Conservation (phyloP, 2,113 vertebrate genomes). For the Anhinga rufa region DNA sequence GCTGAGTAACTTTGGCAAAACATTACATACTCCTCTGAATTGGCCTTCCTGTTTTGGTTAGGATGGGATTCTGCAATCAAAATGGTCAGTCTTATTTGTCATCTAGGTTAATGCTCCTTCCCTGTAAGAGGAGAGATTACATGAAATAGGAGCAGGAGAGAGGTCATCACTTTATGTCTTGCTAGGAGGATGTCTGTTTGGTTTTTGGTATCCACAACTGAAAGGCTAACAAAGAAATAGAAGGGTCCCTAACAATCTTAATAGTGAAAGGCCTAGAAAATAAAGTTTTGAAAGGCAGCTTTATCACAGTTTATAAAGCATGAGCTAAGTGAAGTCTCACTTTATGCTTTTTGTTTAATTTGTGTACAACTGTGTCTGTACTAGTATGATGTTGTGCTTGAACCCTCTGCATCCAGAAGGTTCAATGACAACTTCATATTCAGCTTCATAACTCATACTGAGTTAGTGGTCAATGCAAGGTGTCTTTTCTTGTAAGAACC, state of each 20-base stretch:
- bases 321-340: neutral
- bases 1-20: neutral
- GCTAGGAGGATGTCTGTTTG: neutral
- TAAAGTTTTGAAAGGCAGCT: neutral
- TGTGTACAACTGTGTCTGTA: neutral
- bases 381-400: neutral
- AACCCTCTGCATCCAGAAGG: neutral
- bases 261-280: neutral
- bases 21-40: neutral
- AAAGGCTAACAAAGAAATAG: neutral
- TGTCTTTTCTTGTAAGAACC: neutral
- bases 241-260: neutral
- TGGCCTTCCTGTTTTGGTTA: neutral
- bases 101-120: neutral
- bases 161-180: neutral
- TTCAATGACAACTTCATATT: neutral
- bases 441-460: no score
- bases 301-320: neutral
- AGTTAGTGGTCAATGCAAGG: neutral
- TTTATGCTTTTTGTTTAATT: neutral
- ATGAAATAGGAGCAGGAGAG: neutral
- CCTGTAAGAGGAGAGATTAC: neutral
- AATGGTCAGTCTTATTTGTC: neutral
- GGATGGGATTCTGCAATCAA: neutral
- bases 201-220: neutral